These are phyloP conservation scores for Mastomys natalensis DNA, from an alignment of 2,113 vertebrate genomes.

Conservation along the genomic window DNA sequence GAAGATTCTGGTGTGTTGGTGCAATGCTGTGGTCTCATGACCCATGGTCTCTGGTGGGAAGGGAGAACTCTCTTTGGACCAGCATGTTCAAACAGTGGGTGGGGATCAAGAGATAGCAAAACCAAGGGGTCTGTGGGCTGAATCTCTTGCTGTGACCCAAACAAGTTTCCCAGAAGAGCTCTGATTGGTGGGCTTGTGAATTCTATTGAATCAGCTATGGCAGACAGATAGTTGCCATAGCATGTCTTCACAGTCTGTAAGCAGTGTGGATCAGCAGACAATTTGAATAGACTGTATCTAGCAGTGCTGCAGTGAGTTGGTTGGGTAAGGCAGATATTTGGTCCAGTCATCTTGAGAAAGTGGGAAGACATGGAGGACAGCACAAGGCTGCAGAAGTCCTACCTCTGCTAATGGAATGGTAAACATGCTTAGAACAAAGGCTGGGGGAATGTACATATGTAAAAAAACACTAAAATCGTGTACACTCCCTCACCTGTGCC, in stretches of 20 bases:
- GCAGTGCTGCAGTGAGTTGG: background rate
- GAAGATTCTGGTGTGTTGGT: background rate
- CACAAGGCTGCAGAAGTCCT: background rate
- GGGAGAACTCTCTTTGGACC: background rate
- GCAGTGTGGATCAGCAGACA: background rate
- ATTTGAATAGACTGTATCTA: background rate
- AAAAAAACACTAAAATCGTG: background rate
- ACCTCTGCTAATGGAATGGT: background rate
- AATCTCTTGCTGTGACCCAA: background rate
- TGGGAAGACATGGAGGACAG: background rate
- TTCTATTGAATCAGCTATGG: background rate
- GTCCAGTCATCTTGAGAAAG: background rate
- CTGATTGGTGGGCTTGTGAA: background rate
- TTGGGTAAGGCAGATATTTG: background rate
- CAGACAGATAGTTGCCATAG: background rate
- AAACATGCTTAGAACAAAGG: background rate
- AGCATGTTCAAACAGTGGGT: background rate
- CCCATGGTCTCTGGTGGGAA: background rate
- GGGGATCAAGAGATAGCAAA: background rate
- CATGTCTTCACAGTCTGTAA: background rate
- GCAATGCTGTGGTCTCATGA: no score
- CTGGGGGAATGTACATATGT: background rate
- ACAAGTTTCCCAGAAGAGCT: background rate
- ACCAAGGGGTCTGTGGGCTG: no score
- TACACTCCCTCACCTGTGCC: no score